A percentile compares a stretch with the other conserved stretches of the same genome.
Conservation (phyloP, 2,113 vertebrate species). For the Ancistrus triradiatus region DNA sequence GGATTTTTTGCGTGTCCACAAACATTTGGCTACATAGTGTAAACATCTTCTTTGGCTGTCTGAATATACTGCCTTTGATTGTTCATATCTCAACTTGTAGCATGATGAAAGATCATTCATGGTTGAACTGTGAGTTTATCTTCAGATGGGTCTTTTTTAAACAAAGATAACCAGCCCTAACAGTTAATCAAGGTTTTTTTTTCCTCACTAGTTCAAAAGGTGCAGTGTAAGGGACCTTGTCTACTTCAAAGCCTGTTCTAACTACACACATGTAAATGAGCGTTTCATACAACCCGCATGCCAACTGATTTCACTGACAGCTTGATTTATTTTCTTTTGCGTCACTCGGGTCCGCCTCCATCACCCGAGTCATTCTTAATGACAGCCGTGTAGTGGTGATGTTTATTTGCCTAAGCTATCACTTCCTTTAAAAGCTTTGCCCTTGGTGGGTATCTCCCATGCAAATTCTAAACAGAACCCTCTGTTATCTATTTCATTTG, state of each 20-base stretch:
- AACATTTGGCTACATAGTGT: too few relatives aligned
- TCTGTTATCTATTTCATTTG: constrained; percentile 49
- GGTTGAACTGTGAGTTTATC: constrained; percentile 57
- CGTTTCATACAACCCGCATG: constrained; percentile 68
- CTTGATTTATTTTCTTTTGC: constrained; percentile 61
- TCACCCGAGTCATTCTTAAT: constrained; percentile 2
- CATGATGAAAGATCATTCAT: constrained; percentile 57
- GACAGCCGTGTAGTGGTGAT: constrained; percentile 11
- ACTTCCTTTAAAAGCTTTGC: constrained; percentile 61
- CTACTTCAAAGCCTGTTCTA: constrained; percentile 81
- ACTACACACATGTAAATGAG: constrained; percentile 75
- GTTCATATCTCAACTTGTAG: constrained; percentile 45
- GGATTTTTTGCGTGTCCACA: too few relatives aligned
- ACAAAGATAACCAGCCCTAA: constrained; percentile 60
- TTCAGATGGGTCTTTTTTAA: constrained; percentile 56
- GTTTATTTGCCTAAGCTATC: constrained; percentile 45
- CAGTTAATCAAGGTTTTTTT: constrained; percentile 61
- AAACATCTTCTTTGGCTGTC: too few relatives aligned
- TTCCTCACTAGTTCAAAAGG: constrained; percentile 59
- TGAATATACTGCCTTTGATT: constrained; percentile 43
- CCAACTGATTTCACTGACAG: constrained; percentile 75
- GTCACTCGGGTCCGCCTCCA: constrained; percentile 2
- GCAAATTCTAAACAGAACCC: constrained; percentile 67
- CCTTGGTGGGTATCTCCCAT: constrained; percentile 63
- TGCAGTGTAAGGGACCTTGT: constrained; percentile 59